Evolutionary conservation across 2,888 invertebrate genomes (phyloP).

Genomic region (Agonopterix alstromeriana): DNA sequence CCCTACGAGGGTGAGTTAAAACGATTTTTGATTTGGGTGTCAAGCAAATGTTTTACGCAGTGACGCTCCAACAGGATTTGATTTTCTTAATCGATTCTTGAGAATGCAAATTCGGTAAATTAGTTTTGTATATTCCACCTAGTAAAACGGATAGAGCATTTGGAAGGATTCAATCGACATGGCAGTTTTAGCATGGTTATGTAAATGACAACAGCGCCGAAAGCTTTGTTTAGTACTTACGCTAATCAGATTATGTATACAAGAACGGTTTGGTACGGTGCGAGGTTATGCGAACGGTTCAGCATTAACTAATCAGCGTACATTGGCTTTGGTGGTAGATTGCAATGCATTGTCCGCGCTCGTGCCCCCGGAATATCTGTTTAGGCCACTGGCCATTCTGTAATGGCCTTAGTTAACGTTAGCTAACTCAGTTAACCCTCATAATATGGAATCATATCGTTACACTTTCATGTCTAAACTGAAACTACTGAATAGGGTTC

Average conservation of each 20-base stretch:
- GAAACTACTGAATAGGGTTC: slow-evolving; percentile 2
- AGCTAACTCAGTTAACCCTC: slow-evolving; percentile 26
- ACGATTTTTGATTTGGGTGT: slow-evolving; percentile 78
- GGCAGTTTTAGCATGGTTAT: slow-evolving; percentile 34
- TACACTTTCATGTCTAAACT: slow-evolving; percentile 8
- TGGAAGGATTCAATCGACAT: slow-evolving; percentile 34
- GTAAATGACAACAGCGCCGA: slow-evolving; percentile 52
- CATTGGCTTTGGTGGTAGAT: slow-evolving; percentile 69
- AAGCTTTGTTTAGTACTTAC: slow-evolving; percentile 71
- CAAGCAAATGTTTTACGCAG: slow-evolving; percentile 75
- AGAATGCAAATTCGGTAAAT: slow-evolving; percentile 49
- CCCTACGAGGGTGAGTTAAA: slow-evolving; percentile 65
- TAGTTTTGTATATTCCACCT: slow-evolving; percentile 18
- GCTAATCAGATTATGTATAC: slow-evolving; percentile 75
- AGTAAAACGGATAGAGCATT: slow-evolving; percentile 33
- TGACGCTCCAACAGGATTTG: slow-evolving; percentile 67
- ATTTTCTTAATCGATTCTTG: slow-evolving; percentile 74
- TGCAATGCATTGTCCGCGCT: slow-evolving; percentile 69
- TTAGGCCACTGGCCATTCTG: slow-evolving; percentile 70
- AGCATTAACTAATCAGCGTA: slow-evolving; percentile 73
- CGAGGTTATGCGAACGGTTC: slow-evolving; percentile 64
- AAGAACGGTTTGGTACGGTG: slow-evolving; percentile 62
- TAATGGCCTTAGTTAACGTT: slow-evolving; percentile 63
- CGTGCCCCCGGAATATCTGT: slow-evolving; percentile 74
- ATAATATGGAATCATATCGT: slow-evolving; percentile 7